phyloP scores from a whole-genome alignment of 2,113 vertebrate genomes.

The Rhinichthys klamathensis region DNA sequence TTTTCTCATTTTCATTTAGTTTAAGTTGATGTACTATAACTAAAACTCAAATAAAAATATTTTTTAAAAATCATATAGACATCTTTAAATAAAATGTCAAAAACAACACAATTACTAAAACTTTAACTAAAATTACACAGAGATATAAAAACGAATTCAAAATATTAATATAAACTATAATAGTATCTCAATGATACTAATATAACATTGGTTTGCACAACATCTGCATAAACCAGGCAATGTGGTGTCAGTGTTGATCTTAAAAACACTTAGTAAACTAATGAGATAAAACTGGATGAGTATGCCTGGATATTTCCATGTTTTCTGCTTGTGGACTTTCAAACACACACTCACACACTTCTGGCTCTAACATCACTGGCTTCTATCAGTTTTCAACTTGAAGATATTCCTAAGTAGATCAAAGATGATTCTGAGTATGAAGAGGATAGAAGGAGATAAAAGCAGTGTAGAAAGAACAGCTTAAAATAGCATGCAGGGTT shows the following conservation, averaged over 20 bases:
- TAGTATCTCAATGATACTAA: no score
- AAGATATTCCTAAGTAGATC: not conserved
- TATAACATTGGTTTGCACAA: not conserved
- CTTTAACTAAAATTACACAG: no score
- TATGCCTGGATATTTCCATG: not conserved
- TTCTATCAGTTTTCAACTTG: not conserved
- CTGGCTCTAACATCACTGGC: constrained; percentile 2
- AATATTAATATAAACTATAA: no score
- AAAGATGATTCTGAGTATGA: not conserved
- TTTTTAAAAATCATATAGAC: no score
- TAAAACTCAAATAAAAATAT: no score
- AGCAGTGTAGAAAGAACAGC: not conserved
- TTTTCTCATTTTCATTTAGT: no score
- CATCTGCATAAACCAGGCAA: not conserved
- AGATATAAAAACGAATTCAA: no score
- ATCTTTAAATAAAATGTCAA: no score
- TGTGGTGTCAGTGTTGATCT: not conserved
- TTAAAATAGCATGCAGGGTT: not conserved
- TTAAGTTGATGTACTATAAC: no score
- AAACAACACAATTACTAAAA: no score
- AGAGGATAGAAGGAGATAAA: not conserved
- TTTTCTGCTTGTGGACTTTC: not conserved
- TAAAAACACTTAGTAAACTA: not conserved
- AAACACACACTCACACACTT: constrained; percentile 3
- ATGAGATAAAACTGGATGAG: not conserved